phyloP scores from a whole-genome alignment of 2,113 vertebrate species.

The Eretmochelys imbricata region DNA sequence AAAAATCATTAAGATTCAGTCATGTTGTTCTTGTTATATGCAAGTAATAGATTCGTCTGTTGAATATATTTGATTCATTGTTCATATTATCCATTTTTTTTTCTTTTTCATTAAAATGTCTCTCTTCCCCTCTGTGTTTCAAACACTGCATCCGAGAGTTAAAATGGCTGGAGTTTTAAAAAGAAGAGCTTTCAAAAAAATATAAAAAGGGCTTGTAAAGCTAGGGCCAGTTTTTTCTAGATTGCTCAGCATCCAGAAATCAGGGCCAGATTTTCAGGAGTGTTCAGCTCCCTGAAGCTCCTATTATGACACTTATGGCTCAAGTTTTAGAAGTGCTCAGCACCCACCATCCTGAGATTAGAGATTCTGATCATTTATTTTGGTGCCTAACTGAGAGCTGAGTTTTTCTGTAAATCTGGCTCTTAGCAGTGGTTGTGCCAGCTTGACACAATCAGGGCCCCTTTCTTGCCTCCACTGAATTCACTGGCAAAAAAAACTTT shows the following conservation, averaged over 20 bases:
- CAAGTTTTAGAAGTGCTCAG: background rate
- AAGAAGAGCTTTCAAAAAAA: background rate
- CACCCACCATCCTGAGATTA: background rate
- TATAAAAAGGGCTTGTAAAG: rapidly evolving
- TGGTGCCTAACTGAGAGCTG: background rate
- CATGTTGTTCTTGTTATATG: background rate
- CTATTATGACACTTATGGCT: background rate
- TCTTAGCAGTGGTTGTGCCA: background rate
- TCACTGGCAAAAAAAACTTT: background rate
- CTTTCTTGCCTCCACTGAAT: background rate
- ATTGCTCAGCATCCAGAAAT: background rate
- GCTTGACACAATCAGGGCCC: background rate
- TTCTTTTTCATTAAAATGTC: background rate
- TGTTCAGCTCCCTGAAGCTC: background rate
- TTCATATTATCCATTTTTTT: conserved; percentile 40
- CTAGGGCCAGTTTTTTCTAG: background rate
- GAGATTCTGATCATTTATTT: background rate
- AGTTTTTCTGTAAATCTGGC: background rate
- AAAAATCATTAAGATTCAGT: conserved; percentile 51
- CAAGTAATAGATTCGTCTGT: conserved; percentile 46
- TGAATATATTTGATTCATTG: conserved; percentile 20
- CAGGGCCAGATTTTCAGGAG: background rate
- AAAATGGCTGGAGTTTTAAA: background rate
- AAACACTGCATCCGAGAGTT: background rate
- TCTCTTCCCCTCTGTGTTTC: background rate